Percentiles rank a stretch among this genome's conserved stretches.
Conservation (phyloP, 2,113 vertebrate genomes). For the Melanerpes formicivorus region DNA sequence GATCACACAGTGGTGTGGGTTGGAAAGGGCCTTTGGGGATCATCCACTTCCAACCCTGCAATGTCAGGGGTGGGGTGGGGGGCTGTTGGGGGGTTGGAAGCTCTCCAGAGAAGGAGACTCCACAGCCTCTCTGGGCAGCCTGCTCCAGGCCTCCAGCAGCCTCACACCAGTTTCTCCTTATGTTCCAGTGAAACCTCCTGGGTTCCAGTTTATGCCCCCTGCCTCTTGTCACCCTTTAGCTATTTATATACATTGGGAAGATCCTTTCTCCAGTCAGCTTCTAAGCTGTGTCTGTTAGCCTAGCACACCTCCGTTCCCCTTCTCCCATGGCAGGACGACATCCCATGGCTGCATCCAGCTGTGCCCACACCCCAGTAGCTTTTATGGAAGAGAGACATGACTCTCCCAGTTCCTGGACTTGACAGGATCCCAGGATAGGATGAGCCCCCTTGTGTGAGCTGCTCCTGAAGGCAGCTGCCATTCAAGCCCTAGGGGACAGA, state of each 20-base stretch:
- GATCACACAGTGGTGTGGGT: neutral
- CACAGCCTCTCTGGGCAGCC: no score
- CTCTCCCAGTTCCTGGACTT: neutral
- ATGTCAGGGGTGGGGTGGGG: no score
- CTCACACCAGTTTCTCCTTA: no score
- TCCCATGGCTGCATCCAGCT: neutral
- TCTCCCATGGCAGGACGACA: neutral
- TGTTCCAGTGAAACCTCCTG: no score
- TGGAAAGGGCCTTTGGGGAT: no score
- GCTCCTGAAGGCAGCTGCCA: neutral
- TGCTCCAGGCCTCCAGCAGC: no score
- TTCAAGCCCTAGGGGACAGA: neutral
- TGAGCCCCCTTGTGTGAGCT: neutral
- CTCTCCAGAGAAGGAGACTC: no score
- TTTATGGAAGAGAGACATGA: neutral
- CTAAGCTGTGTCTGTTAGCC: neutral
- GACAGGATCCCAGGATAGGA: neutral
- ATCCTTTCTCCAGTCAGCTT: neutral
- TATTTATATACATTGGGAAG: no score
- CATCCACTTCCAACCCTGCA: no score
- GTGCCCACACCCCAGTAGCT: neutral
- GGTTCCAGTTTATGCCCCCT: no score
- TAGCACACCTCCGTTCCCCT: neutral
- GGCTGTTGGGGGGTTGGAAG: no score
- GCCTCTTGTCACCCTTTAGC: no score